phyloP scores from a whole-genome alignment of 2,113 vertebrate species.

The Cephalopholis sonnerati region DNA sequence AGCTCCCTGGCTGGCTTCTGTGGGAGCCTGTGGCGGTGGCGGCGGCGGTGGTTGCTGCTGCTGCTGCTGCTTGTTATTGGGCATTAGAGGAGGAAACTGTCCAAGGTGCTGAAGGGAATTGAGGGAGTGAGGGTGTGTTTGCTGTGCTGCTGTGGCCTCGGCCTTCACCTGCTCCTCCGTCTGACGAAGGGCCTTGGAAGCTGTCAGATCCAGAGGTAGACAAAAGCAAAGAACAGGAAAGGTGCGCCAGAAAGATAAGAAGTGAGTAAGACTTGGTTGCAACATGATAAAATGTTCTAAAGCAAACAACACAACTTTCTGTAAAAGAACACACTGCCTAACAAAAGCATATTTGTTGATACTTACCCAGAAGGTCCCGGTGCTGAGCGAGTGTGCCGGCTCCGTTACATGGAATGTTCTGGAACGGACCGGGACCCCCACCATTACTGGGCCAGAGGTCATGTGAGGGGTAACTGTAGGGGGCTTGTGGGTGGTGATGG shows the following conservation, averaged over 20 bases:
- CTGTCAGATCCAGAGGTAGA: constrained; percentile 67
- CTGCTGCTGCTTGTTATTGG: constrained; percentile 86
- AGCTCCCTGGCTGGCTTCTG: constrained; percentile 79
- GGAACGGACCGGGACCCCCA: constrained; percentile 89
- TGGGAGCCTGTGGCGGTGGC: constrained; percentile 84
- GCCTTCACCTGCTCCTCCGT: constrained; percentile 91
- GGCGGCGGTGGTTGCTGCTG: constrained; percentile 4
- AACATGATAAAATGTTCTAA: neutral
- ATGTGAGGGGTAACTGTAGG: constrained; percentile 90
- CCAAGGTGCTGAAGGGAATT: constrained; percentile 93
- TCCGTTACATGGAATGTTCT: constrained; percentile 99
- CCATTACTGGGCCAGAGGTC: constrained; percentile 94
- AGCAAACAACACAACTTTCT: neutral
- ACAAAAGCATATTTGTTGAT: neutral
- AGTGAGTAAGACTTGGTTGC: neutral
- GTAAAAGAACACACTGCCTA: neutral
- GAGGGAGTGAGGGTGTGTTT: constrained; percentile 88
- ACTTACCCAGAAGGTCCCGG: constrained; percentile 91
- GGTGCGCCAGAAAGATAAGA: neutral
- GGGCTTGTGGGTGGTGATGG: constrained; percentile 86
- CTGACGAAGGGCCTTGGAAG: constrained; percentile 90
- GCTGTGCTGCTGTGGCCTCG: constrained; percentile 82
- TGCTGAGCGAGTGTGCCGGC: constrained; percentile 90
- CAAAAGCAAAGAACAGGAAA: neutral
- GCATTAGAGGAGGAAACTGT: constrained; percentile 98